Evolutionary conservation across 2,888 invertebrate species (phyloP).

Genomic region (Hypsopygia costalis): DNA sequence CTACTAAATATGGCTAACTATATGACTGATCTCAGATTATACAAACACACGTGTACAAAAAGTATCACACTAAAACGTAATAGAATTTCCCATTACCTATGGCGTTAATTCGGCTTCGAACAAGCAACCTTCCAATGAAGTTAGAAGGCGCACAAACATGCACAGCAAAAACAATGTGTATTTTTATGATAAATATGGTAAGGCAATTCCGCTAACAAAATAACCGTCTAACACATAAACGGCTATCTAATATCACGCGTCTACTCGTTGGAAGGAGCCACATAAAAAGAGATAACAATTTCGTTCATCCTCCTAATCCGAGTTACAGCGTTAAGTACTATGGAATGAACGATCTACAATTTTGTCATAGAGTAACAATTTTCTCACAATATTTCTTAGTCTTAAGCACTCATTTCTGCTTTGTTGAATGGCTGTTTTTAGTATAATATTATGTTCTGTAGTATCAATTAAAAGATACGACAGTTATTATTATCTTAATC

Average conservation of each 20-base stretch:
- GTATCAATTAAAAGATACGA: too few species aligned
- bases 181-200: constrained; percentile 7
- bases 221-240: constrained; percentile 8
- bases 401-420: too few species aligned
- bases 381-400: too few species aligned
- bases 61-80: too few species aligned
- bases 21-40: too few species aligned
- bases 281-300: constrained; percentile 6
- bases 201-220: constrained; percentile 7
- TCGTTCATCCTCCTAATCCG: constrained; percentile 3
- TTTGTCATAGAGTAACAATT: too few species aligned
- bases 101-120: not conserved
- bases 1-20: too few species aligned
- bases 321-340: constrained; percentile 4
- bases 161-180: constrained; percentile 2
- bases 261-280: constrained; percentile 1
- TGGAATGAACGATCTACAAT: not conserved
- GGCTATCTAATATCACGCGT: constrained; percentile 6
- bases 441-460: too few species aligned
- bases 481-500: too few species aligned
- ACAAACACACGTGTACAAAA: too few species aligned
- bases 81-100: not conserved
- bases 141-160: constrained; percentile 1
- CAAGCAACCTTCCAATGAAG: not conserved
- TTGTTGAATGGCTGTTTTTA: too few species aligned